Percentiles rank a stretch among this genome's conserved stretches.
These are phyloP conservation scores for Acipenser transmontanus DNA, from an alignment of 2,797 vertebrate species.

Conservation along the genomic window DNA sequence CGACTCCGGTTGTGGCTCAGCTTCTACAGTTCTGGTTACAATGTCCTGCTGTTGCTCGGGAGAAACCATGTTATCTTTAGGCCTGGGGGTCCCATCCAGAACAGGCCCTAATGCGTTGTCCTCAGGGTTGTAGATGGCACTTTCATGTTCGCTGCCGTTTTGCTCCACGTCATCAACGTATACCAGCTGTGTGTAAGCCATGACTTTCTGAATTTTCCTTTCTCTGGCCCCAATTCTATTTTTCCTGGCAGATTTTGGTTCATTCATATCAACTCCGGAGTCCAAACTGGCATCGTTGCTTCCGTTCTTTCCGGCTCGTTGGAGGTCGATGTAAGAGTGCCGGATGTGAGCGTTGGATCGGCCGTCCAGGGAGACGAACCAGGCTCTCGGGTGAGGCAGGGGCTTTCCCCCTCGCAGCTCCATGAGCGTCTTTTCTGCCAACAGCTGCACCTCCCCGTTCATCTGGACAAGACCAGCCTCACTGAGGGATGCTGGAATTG, in stretches of 20 bases:
- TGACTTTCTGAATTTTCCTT: conserved; percentile 36
- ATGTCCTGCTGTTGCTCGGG: conserved; percentile 68
- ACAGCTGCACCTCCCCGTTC: conserved; percentile 89
- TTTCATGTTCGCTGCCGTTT: conserved; percentile 59
- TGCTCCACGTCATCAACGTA: conserved; percentile 79
- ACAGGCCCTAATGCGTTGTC: conserved; percentile 59
- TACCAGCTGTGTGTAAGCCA: conserved; percentile 79
- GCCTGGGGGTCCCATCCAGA: conserved; percentile 44
- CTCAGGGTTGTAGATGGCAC: conserved; percentile 65
- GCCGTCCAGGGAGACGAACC: conserved; percentile 96
- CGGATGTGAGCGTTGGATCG: conserved; percentile 92
- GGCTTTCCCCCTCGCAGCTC: conserved; percentile 91
- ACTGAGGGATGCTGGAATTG: conserved; percentile 86
- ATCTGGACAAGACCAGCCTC: conserved; percentile 86
- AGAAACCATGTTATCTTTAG: conserved; percentile 35
- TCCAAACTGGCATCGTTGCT: conserved; percentile 92
- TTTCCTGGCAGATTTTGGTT: conserved; percentile 66
- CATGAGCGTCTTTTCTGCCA: conserved; percentile 95
- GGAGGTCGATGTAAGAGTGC: conserved; percentile 96
- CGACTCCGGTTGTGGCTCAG: conserved; percentile 54
- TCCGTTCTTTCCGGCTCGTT: conserved; percentile 83
- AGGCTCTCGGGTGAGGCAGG: conserved; percentile 88
- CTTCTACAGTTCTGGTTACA: conserved; percentile 65
- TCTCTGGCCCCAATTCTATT: conserved; percentile 54
- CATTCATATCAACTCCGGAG: conserved; percentile 95